phyloP scores from a whole-genome alignment of 2,888 invertebrate genomes.

The Amblyjoppa fuscipennis region DNA sequence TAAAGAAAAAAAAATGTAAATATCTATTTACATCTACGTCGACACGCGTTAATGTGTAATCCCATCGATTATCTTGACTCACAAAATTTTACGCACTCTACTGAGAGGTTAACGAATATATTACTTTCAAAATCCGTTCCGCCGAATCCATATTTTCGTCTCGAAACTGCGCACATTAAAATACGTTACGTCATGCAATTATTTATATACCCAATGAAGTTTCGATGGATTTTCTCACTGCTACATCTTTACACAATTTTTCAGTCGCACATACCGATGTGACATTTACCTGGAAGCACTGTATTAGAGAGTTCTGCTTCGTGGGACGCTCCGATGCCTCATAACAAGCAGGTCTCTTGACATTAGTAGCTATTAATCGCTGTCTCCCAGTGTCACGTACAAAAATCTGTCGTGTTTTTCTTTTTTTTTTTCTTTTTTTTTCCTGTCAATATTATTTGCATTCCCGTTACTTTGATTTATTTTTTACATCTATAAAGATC shows the following conservation, averaged over 20 bases:
- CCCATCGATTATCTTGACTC: not conserved
- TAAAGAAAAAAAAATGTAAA: conserved; percentile 34
- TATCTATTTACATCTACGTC: conserved; percentile 14
- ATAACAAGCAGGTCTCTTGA: conserved; percentile 78
- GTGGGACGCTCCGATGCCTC: conserved; percentile 77
- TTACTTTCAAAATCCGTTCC: not conserved
- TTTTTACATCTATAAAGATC: not conserved
- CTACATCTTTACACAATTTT: conserved; percentile 29
- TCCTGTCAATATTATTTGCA: not conserved
- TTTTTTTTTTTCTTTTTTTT: not conserved
- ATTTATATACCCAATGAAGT: conserved; percentile 42
- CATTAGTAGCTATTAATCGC: conserved; percentile 23
- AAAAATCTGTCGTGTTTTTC: not conserved
- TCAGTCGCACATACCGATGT: conserved; percentile 29
- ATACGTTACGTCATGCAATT: conserved; percentile 58
- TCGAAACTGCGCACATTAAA: conserved; percentile 62
- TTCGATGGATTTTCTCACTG: conserved; percentile 26
- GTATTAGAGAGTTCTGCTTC: conserved; percentile 59
- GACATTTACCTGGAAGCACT: conserved; percentile 28
- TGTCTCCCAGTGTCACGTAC: conserved; percentile 20
- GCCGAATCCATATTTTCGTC: conserved; percentile 37
- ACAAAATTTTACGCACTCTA: not conserved
- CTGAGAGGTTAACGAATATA: conserved; percentile 2
- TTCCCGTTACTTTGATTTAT: not conserved
- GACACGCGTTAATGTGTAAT: not conserved